These are phyloP conservation scores for Choristoneura rosaceana DNA, from an alignment of 2,888 invertebrate species.

Conservation along the genomic window DNA sequence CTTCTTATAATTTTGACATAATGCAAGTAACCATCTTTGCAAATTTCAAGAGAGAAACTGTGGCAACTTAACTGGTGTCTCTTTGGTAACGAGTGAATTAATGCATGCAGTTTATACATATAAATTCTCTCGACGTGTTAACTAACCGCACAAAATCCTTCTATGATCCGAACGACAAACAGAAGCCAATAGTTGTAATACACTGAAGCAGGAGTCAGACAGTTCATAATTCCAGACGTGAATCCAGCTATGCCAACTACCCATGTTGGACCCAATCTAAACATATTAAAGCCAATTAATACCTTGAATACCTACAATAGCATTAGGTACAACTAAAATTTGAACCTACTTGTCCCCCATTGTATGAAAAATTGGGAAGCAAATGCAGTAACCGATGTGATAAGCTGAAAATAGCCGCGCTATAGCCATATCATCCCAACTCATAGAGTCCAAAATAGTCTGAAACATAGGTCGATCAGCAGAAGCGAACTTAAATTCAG, in stretches of 20 bases:
- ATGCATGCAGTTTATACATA: background rate
- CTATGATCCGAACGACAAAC: slow-evolving; percentile 66
- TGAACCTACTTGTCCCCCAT: slow-evolving; percentile 69
- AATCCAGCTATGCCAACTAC: slow-evolving; percentile 72
- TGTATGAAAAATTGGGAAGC: slow-evolving; percentile 79
- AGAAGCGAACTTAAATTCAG: background rate
- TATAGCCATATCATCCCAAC: slow-evolving; percentile 73
- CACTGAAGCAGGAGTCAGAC: slow-evolving; percentile 72
- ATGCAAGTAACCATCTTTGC: too few relatives aligned
- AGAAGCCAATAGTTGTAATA: slow-evolving; percentile 72
- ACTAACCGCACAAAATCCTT: slow-evolving; percentile 79
- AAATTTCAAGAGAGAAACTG: too few relatives aligned
- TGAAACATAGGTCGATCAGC: slow-evolving; percentile 51
- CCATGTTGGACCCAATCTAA: slow-evolving; percentile 76
- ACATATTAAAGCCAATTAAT: slow-evolving; percentile 7
- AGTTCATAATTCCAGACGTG: slow-evolving; percentile 67
- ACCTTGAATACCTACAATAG: background rate
- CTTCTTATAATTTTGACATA: too few relatives aligned
- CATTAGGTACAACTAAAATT: background rate
- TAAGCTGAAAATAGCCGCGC: slow-evolving; percentile 73
- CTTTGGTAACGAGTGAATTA: background rate
- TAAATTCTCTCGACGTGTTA: background rate
- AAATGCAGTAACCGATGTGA: slow-evolving; percentile 76
- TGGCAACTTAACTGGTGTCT: too few relatives aligned
- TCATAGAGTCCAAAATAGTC: slow-evolving; percentile 62